These are phyloP conservation scores for Shinisaurus crocodilurus DNA, from an alignment of 2,113 vertebrate genomes.

Conservation along the genomic window DNA sequence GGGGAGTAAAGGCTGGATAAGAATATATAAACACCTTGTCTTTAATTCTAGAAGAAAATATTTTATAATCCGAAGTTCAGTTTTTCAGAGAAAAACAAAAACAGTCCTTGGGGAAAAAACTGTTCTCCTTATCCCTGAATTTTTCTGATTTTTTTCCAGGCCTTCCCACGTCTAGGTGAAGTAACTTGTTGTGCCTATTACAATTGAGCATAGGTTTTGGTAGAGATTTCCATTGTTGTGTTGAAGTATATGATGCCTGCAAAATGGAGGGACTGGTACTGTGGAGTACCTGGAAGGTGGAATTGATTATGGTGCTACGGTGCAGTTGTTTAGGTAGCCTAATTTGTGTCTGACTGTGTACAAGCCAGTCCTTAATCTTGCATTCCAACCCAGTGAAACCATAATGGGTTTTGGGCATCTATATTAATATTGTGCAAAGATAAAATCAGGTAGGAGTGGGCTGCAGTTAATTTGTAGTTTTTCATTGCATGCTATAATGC, in stretches of 20 bases:
- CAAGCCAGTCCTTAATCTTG: neutral
- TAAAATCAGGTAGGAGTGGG: neutral
- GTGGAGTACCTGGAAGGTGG: neutral
- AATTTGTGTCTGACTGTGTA: neutral
- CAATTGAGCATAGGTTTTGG: neutral
- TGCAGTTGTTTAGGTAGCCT: neutral
- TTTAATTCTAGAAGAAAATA: too few species aligned
- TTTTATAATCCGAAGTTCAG: too few species aligned
- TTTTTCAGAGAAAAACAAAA: too few species aligned
- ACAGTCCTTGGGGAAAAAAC: too few species aligned
- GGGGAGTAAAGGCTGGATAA: too few species aligned
- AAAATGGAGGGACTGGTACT: neutral
- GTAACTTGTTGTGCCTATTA: neutral
- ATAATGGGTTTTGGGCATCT: neutral
- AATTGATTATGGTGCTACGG: neutral
- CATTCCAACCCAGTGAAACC: neutral
- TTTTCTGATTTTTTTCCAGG: too few species aligned
- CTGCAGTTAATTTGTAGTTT: neutral
- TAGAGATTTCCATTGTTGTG: neutral
- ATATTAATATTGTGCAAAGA: neutral
- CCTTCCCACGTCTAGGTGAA: neutral
- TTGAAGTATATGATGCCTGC: neutral
- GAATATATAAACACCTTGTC: too few species aligned
- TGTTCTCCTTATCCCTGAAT: too few species aligned
- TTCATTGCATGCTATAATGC: neutral